phyloP scores from a whole-genome alignment of 2,113 vertebrate species.

The Isurus oxyrinchus region DNA sequence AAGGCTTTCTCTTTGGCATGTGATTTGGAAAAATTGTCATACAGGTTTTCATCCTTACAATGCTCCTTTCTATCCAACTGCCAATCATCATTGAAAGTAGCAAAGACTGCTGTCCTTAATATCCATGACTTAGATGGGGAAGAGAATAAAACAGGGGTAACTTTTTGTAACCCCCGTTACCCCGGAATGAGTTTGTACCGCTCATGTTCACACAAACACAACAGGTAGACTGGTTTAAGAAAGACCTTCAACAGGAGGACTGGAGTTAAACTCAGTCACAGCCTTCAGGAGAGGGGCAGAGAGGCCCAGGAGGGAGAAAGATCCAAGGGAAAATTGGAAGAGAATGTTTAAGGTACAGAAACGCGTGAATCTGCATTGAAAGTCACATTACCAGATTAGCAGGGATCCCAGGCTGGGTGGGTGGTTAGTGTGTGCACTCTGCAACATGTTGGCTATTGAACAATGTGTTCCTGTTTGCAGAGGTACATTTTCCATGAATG shows the following conservation, averaged over 20 bases:
- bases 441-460: neutral
- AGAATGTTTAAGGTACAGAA: neutral
- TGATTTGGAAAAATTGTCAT: neutral
- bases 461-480: slow-evolving; percentile 13
- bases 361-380: neutral
- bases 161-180: neutral
- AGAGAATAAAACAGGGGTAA: neutral
- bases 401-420: neutral
- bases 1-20: neutral
- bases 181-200: neutral
- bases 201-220: neutral
- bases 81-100: too few relatives aligned
- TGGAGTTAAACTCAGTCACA: neutral
- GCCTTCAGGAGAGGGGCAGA: neutral
- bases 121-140: neutral
- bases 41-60: neutral
- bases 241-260: neutral
- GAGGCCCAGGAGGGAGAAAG: too few relatives aligned
- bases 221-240: neutral
- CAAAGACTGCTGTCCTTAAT: too few relatives aligned
- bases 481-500: neutral
- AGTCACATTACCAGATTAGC: neutral
- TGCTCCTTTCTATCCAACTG: neutral
- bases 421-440: neutral
- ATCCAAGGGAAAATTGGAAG: neutral